Evolutionary conservation across 2,888 invertebrate species (phyloP), one percentile per base, ranked within the genome.

Genomic region (Taenaris catops): DNA sequence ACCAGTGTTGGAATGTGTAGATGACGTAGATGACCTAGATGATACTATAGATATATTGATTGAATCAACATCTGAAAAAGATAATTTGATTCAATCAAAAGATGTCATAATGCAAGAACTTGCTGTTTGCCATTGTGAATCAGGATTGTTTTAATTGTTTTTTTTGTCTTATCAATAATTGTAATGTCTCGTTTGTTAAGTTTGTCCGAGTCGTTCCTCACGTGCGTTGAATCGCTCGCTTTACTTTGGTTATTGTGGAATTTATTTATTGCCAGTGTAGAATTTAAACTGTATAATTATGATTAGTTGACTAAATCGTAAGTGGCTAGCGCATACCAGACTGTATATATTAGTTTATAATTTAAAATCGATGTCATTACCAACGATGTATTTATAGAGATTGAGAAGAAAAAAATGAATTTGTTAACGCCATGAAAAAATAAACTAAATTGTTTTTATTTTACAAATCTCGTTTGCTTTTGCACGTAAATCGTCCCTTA

Each of bases 381-480:
- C 80, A 80, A 81, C 76, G 78, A 83, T 83, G 79, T 84, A 81
- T 74, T n/a, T 71, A 78, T 68, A 76, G 58, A 59, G 28, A 63
- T 59, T 42, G 43, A 63, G 53, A 58, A n/a, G n/a, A 60, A 63
- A 60, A 71, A 23, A 7, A n/a, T 6, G 26, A 68, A 55, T 78
- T 80, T 84, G 83, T 86, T 83, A 81, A 80, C 71, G 78, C 76
- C 79, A 80, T 80, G n/a, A n/a, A 74, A 51, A 65, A 79, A 79
- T 79, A 80, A 81, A 83, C 53, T 64, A 68, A 74, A 78, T 74
- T 81, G 81, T 84, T 84, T 86, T 84, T 83, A 79, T 83, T 84
- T 79, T 73, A 74, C n/a, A 24, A 47, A 43, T 44, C 49, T 63
- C 26, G 58, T 68, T 59, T 63, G 57, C 44, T 52, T 54, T 51